A percentile compares a stretch with the other conserved stretches of the same genome.
Evolutionary conservation across 2,113 vertebrate genomes (phyloP).

Genomic region (Rhipidura dahli): DNA sequence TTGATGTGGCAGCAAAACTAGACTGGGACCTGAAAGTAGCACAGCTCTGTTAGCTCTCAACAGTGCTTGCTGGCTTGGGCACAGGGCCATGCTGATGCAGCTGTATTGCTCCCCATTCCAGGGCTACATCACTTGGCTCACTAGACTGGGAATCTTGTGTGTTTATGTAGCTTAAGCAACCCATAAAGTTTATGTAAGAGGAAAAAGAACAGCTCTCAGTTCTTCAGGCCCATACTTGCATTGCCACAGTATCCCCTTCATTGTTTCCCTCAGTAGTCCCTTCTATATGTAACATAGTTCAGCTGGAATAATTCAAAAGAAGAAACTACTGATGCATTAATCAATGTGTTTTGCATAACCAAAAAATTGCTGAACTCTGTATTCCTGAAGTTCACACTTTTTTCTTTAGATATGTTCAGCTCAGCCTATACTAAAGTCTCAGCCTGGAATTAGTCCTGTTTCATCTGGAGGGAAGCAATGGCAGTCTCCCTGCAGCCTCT

Average conservation of each 20-base stretch:
- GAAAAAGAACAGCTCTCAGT: neutral
- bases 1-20: neutral
- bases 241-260: neutral
- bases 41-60: neutral
- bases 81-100: neutral
- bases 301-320: neutral
- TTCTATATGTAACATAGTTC: neutral
- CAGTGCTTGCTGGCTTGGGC: neutral
- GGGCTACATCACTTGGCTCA: neutral
- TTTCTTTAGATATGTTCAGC: neutral
- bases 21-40: neutral
- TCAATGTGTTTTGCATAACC: neutral
- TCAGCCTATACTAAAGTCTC: neutral
- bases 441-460: neutral
- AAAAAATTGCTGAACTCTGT: neutral
- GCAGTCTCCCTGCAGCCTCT: neutral
- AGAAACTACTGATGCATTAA: neutral
- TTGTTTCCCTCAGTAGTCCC: neutral
- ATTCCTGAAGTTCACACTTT: neutral
- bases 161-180: neutral
- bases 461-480: neutral
- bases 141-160: neutral
- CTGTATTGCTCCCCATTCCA: neutral
- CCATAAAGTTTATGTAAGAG: neutral
- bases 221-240: neutral